Conservation (phyloP, 1,140 invertebrate genomes). For the Aphaenogaster floridana region DNA sequence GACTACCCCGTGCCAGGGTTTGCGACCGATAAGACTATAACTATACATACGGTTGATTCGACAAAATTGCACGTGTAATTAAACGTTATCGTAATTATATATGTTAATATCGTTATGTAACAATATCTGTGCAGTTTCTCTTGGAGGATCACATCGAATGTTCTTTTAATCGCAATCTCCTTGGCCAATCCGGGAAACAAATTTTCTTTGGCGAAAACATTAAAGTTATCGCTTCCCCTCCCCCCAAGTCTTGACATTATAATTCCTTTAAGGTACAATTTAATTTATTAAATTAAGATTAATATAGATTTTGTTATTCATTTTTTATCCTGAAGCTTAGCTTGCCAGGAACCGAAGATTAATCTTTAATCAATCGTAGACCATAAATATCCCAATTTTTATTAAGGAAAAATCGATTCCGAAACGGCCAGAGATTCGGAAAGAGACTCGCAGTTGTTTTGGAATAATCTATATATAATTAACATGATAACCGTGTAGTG, state of each 20-base stretch:
- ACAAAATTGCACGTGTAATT: slow-evolving; percentile 2
- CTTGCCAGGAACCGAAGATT: not conserved
- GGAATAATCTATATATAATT: not conserved
- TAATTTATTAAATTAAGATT: not conserved
- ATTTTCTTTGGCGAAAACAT: not conserved
- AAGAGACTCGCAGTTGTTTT: not conserved
- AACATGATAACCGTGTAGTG: not conserved
- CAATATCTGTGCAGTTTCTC: slow-evolving; percentile 3
- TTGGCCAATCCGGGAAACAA: not conserved
- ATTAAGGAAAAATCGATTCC: not conserved
- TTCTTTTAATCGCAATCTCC: not conserved
- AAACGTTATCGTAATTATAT: not conserved
- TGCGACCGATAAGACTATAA: slow-evolving; percentile 26
- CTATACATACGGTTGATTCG: not conserved
- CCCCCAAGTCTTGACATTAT: not conserved
- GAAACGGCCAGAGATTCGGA: not conserved
- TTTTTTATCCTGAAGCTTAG: not conserved
- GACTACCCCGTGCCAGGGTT: slow-evolving; percentile 20
- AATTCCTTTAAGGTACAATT: not conserved
- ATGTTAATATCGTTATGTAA: not conserved
- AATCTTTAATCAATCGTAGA: not conserved
- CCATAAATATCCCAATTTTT: not conserved
- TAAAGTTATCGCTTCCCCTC: not conserved
- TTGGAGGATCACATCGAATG: not conserved
- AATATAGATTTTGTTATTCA: not conserved